A percentile compares a stretch with the other conserved stretches of the same genome.
phyloP scores from a whole-genome alignment of 2,797 vertebrate species.

The Neosilurus hyrtlii region DNA sequence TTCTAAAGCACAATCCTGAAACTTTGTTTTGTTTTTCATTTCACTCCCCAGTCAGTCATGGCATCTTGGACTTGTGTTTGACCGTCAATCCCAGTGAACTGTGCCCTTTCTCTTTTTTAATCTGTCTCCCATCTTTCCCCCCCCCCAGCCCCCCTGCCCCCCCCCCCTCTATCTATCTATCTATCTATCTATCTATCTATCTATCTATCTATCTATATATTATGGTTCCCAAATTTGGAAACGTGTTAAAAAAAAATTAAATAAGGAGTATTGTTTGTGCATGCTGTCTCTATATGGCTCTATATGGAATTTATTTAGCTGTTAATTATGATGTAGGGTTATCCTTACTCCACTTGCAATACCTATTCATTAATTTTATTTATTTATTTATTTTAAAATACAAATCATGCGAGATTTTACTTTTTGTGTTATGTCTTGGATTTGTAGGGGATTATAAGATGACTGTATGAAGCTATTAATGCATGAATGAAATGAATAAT shows the following conservation, averaged over 20 bases:
- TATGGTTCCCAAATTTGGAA: too few species aligned
- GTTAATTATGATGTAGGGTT: too few species aligned
- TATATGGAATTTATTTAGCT: too few species aligned
- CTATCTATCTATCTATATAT: not conserved
- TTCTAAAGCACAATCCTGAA: not conserved
- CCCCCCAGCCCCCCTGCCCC: too few species aligned
- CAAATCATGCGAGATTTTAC: not conserved
- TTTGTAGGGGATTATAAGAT: not conserved
- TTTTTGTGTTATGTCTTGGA: not conserved
- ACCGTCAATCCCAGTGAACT: constrained; percentile 1
- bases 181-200: too few species aligned
- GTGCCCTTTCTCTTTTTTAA: not conserved
- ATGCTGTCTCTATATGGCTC: too few species aligned
- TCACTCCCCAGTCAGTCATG: not conserved
- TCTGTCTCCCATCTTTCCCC: not conserved
- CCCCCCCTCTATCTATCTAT: too few species aligned
- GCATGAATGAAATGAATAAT: not conserved
- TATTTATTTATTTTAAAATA: too few species aligned
- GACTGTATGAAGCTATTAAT: not conserved
- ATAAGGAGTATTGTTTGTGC: too few species aligned
- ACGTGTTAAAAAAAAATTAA: too few species aligned
- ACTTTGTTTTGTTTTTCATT: not conserved
- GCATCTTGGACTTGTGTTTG: not conserved
- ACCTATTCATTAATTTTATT: not conserved
- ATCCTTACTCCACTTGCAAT: not conserved